A percentile compares a stretch with the other conserved stretches of the same genome.
phyloP scores from a whole-genome alignment of 2,113 vertebrate species.

The Dasypus novemcinctus region DNA sequence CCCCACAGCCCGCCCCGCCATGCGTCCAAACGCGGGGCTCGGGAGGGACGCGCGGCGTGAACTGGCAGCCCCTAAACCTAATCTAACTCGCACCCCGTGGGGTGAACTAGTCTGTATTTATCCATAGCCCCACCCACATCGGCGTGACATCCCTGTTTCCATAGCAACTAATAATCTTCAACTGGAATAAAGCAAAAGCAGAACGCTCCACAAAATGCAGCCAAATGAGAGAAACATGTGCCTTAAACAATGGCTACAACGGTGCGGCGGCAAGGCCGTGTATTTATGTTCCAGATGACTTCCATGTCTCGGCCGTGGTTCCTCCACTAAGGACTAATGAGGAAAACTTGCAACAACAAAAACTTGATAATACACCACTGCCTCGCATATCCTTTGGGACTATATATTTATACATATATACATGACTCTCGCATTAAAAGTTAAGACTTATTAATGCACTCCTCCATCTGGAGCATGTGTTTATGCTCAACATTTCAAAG shows the following conservation, averaged over 20 bases:
- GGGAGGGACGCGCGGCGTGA: neutral
- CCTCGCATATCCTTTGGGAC: neutral
- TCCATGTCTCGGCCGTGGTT: neutral
- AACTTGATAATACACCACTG: neutral
- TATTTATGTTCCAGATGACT: conserved; percentile 41
- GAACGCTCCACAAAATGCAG: neutral
- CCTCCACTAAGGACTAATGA: neutral
- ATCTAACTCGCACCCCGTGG: neutral
- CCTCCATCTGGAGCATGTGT: conserved; percentile 39
- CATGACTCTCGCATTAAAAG: neutral
- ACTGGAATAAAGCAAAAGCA: conserved; percentile 48
- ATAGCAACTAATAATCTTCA: conserved; percentile 60
- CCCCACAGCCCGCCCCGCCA: neutral
- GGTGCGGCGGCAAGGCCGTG: neutral
- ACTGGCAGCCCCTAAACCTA: neutral
- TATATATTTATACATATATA: neutral
- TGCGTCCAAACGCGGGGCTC: neutral
- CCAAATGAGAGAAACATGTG: conserved; percentile 52
- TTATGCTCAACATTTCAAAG: conserved; percentile 50
- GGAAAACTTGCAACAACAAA: neutral
- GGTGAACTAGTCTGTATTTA: conserved; percentile 33
- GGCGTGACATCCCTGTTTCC: conserved; percentile 59
- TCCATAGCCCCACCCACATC: conserved; percentile 10
- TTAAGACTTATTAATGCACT: neutral
- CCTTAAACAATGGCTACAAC: conserved; percentile 4